Percentiles rank a stretch among this genome's conserved stretches.
These are phyloP conservation scores for Cryptus armator DNA, from an alignment of 2,888 invertebrate species.

Conservation along the genomic window DNA sequence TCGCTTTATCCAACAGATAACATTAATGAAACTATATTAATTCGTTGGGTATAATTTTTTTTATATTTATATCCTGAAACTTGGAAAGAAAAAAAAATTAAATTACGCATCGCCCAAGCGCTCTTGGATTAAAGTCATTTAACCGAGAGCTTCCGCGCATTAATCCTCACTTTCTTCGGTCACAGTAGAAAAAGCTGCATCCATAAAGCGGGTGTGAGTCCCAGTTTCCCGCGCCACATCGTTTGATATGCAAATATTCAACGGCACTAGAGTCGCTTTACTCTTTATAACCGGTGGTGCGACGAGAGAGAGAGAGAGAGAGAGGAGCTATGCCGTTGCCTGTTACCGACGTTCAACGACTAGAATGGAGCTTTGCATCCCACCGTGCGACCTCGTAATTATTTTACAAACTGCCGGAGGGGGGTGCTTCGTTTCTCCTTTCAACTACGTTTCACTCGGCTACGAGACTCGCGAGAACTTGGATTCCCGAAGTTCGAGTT, in stretches of 20 bases:
- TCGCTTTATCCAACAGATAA: constrained; percentile 23
- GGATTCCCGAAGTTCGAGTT: constrained; percentile 37
- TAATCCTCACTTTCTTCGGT: constrained; percentile 28
- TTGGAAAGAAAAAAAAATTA: constrained; percentile 59
- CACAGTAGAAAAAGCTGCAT: constrained; percentile 64
- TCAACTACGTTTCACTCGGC: constrained; percentile 13
- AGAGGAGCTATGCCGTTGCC: constrained; percentile 47
- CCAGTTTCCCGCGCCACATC: constrained; percentile 63
- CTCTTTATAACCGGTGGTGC: constrained; percentile 36
- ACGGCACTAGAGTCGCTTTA: constrained; percentile 54
- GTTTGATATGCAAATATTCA: constrained; percentile 74
- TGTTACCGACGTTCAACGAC: constrained; percentile 64
- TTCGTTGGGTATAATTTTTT: constrained; percentile 58
- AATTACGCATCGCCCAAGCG: constrained; percentile 67
- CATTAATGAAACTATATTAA: constrained; percentile 66
- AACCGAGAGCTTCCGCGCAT: constrained; percentile 27
- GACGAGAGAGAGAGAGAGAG: background rate
- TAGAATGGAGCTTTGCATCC: constrained; percentile 64
- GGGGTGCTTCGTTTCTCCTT: constrained; percentile 42
- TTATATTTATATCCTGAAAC: constrained; percentile 29
- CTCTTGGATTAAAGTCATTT: constrained; percentile 69
- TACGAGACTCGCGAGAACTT: constrained; percentile 5
- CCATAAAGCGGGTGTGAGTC: constrained; percentile 66
- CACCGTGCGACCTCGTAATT: constrained; percentile 65
- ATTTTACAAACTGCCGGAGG: constrained; percentile 66